Base-by-base conservation (phyloP, 2,888 invertebrate genomes). In the Eupeodes luniger region DNA sequence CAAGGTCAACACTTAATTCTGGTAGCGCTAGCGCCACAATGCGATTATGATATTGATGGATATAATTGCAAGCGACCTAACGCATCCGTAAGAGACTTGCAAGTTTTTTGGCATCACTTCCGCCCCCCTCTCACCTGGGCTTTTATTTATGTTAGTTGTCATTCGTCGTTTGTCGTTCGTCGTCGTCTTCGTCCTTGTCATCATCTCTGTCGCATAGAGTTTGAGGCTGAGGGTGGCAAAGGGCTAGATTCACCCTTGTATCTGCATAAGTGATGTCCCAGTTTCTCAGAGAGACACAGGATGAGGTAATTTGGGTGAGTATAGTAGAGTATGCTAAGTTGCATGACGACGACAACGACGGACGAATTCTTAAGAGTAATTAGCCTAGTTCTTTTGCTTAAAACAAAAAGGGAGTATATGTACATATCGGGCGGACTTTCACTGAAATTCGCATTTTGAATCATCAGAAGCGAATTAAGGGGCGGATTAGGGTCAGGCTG, bases 401-500 rank as follows among this genome's bases (percentile, higher is more conserved):
- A 61, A 74, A 62, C 10, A 67, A 16, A 67, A 12, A 59, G 34
- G 7, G 14, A 36, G 40, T 40, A 40, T 51, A 40, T 51, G 34
- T 67, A n/a, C n/a, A n/a, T n/a, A 70, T 70, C 40, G 44, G 70
- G 49, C 51, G 40, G 57, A 59, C 79, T 72, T 62, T 76, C 77
- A 78, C 66, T 86, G 74, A 72, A 81, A 85, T 53, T 81, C 77
- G 62, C 55, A 77, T 44, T 72, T 69, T n/a, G 40, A 80, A 51
- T 75, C 69, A 78, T 84, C 81, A 74, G 47, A 72, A 87, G 84
- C 87, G 81, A 81, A 84, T 74, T 83, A 88, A 69, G 85, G 84
- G 88, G 84, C 81, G 84, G 80, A 84, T 88, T 88, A 69, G 69
- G 81, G 84, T 72, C 82, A 78, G 59, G 10, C 74, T 64, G 81